Percentiles rank a stretch among this genome's conserved stretches.
These are phyloP conservation scores for Heliconius ethilla DNA, from an alignment of 2,888 invertebrate genomes.

Conservation along the genomic window DNA sequence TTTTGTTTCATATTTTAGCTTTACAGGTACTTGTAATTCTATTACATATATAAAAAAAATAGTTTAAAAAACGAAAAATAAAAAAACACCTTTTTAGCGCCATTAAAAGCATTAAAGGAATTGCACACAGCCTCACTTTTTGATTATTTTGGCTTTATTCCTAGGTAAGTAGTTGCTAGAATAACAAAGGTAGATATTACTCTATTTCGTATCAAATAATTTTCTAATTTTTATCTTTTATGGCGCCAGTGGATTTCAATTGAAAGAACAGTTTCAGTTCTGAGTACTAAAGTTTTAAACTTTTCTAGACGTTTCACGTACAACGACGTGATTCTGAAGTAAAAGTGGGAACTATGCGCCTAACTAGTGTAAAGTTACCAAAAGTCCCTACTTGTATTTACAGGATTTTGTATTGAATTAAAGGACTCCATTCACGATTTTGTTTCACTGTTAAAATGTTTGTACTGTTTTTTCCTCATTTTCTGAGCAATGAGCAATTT, in stretches of 20 bases:
- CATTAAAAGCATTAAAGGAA: too few relatives aligned
- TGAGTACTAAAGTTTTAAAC: conserved; percentile 46
- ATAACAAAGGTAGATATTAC: background rate
- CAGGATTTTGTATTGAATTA: conserved; percentile 21
- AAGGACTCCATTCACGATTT: background rate
- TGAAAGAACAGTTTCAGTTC: conserved; percentile 45
- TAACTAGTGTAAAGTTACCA: conserved; percentile 23
- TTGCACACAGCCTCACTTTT: too few relatives aligned
- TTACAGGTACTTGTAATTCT: too few relatives aligned
- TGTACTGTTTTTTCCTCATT: background rate
- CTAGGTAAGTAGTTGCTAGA: background rate
- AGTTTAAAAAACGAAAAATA: too few relatives aligned
- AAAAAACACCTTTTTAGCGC: too few relatives aligned
- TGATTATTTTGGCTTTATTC: background rate
- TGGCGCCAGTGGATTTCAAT: conserved; percentile 12
- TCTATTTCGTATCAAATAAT: background rate
- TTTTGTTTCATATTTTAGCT: background rate
- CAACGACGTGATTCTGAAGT: conserved; percentile 54
- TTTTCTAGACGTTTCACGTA: conserved; percentile 56
- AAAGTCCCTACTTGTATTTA: conserved; percentile 13
- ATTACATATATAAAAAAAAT: background rate
- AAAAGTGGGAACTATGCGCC: conserved; percentile 49
- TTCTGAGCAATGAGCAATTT: background rate
- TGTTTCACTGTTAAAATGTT: background rate
- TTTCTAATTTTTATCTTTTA: conserved; percentile 16